Percentiles rank a stretch among this genome's conserved stretches.
phyloP scores from a whole-genome alignment of 2,113 vertebrate genomes.

The Apaloderma vittatum region DNA sequence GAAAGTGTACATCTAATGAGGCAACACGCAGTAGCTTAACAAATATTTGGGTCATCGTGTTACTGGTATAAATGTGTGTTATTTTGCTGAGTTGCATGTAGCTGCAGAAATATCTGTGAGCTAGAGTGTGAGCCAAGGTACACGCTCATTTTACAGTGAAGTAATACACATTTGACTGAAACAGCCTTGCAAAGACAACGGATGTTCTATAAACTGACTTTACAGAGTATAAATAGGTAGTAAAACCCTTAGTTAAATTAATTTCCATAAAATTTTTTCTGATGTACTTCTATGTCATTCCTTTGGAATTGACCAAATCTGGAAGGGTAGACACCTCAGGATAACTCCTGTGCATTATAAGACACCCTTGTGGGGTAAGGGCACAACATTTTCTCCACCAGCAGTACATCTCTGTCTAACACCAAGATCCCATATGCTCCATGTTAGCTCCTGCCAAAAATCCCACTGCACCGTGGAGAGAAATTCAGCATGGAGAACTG shows the following conservation, averaged over 20 bases:
- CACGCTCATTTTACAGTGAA: slow-evolving; percentile 34
- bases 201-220: not conserved
- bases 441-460: slow-evolving; percentile 40
- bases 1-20: slow-evolving; percentile 31
- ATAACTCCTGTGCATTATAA: not conserved
- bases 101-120: not conserved
- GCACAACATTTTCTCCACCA: not conserved
- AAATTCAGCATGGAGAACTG: slow-evolving; percentile 12
- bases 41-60: not conserved
- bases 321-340: not conserved
- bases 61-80: not conserved
- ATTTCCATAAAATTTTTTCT: not conserved
- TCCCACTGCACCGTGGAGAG: not conserved
- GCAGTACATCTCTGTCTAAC: not conserved
- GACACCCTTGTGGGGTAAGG: not conserved
- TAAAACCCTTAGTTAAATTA: not conserved
- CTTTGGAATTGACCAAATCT: not conserved
- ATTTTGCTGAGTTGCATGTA: not conserved
- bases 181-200: not conserved
- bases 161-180: slow-evolving; percentile 16
- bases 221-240: not conserved
- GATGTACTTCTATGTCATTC: not conserved
- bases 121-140: not conserved
- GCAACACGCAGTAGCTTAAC: slow-evolving; percentile 48
- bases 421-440: not conserved